phyloP scores from a whole-genome alignment of 2,888 invertebrate species.

The Euphydryas editha region DNA sequence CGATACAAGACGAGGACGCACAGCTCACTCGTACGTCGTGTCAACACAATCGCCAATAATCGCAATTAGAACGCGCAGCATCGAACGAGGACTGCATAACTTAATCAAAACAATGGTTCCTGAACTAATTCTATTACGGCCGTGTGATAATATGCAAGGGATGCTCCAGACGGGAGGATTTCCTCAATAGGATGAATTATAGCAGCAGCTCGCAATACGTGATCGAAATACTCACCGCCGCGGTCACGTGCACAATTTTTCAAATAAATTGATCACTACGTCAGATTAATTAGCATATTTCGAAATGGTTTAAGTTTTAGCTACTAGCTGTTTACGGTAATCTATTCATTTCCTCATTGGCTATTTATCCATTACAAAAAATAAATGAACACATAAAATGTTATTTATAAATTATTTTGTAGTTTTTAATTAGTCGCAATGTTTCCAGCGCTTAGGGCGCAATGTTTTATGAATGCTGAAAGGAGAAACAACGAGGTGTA shows the following conservation, averaged over 20 bases:
- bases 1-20: neutral
- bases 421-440: no score
- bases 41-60: neutral
- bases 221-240: neutral
- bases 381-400: no score
- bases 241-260: neutral
- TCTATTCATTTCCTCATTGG: neutral
- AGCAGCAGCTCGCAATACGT: neutral
- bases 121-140: neutral
- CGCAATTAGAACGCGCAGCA: neutral
- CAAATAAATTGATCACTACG: neutral
- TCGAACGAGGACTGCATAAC: constrained; percentile 8
- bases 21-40: neutral
- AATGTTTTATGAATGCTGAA: neutral
- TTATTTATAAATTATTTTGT: no score
- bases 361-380: neutral
- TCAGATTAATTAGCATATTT: neutral
- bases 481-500: neutral
- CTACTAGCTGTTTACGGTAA: neutral
- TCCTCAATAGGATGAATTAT: constrained; percentile 6
- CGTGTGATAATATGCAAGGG: neutral
- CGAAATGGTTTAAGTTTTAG: neutral
- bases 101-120: constrained; percentile 1
- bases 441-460: no score
- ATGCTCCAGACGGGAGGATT: neutral